Evolutionary conservation across 2,797 vertebrate species (phyloP), one percentile per base, ranked within the genome.

Genomic region (Poecilia velifera): DNA sequence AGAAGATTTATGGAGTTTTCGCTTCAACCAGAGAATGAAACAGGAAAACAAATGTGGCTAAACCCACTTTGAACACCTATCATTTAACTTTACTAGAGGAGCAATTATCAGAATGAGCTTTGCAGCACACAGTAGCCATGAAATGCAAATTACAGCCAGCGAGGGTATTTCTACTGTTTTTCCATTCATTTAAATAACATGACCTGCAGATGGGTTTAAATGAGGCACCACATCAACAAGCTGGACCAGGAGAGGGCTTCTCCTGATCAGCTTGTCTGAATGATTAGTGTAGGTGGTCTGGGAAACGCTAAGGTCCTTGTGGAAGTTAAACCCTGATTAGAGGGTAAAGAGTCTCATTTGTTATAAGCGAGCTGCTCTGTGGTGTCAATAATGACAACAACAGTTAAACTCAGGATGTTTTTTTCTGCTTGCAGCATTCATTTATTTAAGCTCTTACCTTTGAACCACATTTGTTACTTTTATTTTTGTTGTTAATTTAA

Each of bases 151-250:
- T 78, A 77, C 43, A 87, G 53, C 57, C 51, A 74, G 73, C 0
- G 3, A 90, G 78, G 78, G 73, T 73, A 76, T 82, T 85, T 79
- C 76, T 55, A 3, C 36, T 84, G 13, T 51, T 84, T 72, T 87
- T 71, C 31, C 36, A 74, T 84, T 71, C 68, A 77, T 84, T 88
- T 82, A 73, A 74, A 86, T 72, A 86, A 77, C 77, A 77, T 88
- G 77, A 88, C 82, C 85, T 10, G 79, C 76, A 86, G 82, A 90
- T 25, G n/a, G 10, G 76, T 91, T 92, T 84, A 89, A 87, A 92
- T 88, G 76, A 82, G 77, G 73, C 80, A 85, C 57, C 74, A 71
- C 83, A 76, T 85, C 76, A 82, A 76, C 78, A 82, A 59, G 41
- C 34, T 72, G 70, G 72, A 77, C 74, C 74, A 75, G 39, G 77